A percentile compares a stretch with the other conserved stretches of the same genome.
Conservation (phyloP, 1,140 invertebrate species). For the Metopolophium dirhodum region DNA sequence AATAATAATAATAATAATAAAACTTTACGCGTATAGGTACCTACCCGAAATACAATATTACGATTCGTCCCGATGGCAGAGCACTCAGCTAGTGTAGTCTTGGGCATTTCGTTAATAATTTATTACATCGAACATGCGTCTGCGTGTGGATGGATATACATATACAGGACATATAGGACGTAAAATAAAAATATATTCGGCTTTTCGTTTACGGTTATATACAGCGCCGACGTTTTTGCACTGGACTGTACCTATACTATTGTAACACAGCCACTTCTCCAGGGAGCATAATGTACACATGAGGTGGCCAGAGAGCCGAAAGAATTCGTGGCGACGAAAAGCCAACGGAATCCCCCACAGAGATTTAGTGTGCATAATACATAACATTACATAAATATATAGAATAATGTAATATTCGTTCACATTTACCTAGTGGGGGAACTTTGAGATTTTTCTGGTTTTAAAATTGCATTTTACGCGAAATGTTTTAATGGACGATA, state of each 20-base stretch:
- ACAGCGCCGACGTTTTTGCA: background rate
- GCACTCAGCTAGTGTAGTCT: background rate
- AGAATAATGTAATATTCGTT: background rate
- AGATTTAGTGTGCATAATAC: background rate
- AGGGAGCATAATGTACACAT: background rate
- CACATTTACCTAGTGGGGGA: background rate
- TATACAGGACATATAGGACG: background rate
- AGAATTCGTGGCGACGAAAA: background rate
- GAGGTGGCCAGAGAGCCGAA: background rate
- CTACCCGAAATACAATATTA: conserved; percentile 3
- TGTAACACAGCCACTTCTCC: background rate
- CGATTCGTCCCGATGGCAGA: background rate
- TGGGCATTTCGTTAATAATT: background rate
- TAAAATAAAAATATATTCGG: background rate
- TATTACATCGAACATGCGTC: background rate
- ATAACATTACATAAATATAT: background rate
- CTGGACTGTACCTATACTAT: background rate
- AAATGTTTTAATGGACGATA: background rate
- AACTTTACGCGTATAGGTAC: background rate
- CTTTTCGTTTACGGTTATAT: background rate
- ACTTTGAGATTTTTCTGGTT: background rate
- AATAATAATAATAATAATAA: background rate
- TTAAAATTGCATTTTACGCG: background rate
- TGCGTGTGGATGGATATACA: background rate
- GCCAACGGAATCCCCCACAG: background rate